Evolutionary conservation across 2,888 invertebrate genomes (phyloP), one percentile per base, ranked within the genome.

Genomic region (Hydrotaea diabolus): DNA sequence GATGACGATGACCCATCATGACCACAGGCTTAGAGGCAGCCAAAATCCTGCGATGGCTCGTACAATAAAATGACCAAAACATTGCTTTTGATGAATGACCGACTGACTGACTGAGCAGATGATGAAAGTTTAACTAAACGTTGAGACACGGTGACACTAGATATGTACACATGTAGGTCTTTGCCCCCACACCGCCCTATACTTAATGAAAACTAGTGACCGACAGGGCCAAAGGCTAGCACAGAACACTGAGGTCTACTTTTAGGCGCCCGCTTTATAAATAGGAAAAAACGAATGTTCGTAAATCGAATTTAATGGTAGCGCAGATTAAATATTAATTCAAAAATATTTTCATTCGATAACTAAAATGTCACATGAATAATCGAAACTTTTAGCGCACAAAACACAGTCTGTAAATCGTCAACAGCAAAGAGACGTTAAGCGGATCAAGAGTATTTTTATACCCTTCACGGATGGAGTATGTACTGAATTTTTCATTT

Each of bases 61-160:
- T 23, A 9, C 21, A 23, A 83, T 77, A 17, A 74, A 74, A 83
- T 80, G 76, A 59, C 73, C 39, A 46, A 71, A 83, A 66, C 72
- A 83, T 55, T 46, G 66, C 21, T 39, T 15, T 39, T 62, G 66
- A 73, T 77, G 31, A 17, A n/a, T n/a, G 62, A n/a, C n/a, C n/a
- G n/a, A n/a, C n/a, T n/a, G n/a, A n/a, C n/a, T n/a, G n/a, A n/a
- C n/a, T n/a, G n/a, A n/a, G n/a, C n/a, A n/a, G 59, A 46, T 43
- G 76, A 81, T 72, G 53, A 81, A 81, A 81, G 31, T 72, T 53
- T 72, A 78, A 64, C 57, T 64, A 75, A 84, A 62, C 49, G 49
- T 83, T 77, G 66, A 80, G 55, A 78, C 21, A 11, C 21, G 46
- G 46, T 69, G 21, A 46, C 46, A 23, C 23, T 21, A 43, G 13